phyloP scores from a whole-genome alignment of 1,140 invertebrate genomes.

The Zelostemma sp. region DNA sequence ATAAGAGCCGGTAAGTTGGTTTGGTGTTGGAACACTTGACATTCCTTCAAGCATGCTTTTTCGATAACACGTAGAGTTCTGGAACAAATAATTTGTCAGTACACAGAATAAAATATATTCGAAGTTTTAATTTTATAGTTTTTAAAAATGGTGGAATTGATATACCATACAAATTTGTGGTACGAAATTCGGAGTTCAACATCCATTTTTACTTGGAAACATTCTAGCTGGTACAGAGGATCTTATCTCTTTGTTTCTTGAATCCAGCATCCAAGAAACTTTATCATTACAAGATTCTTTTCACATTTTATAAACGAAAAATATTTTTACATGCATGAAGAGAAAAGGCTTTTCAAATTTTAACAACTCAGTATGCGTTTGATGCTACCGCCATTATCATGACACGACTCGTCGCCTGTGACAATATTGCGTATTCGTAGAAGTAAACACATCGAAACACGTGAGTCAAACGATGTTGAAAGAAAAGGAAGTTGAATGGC shows the following conservation, averaged over 20 bases:
- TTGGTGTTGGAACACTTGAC: constrained; percentile 24
- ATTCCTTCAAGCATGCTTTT: constrained; percentile 28
- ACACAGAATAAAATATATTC: background rate
- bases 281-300: too few relatives aligned
- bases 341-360: constrained; percentile 16
- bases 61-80: background rate
- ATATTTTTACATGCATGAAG: background rate
- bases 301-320: background rate
- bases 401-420: constrained; percentile 45
- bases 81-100: background rate
- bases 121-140: too few relatives aligned
- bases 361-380: constrained; percentile 39
- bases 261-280: too few relatives aligned
- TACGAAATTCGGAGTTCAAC: too few relatives aligned
- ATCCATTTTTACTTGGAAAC: too few relatives aligned
- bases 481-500: constrained; percentile 50
- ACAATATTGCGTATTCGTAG: constrained; percentile 45
- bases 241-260: too few relatives aligned
- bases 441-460: constrained; percentile 44
- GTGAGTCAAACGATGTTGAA: constrained; percentile 26
- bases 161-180: too few relatives aligned
- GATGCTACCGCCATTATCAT: constrained; percentile 39
- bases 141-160: too few relatives aligned
- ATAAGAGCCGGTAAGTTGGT: constrained; percentile 14
- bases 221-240: too few relatives aligned